Evolutionary conservation across 2,797 vertebrate species (phyloP).

Genomic region (Buphagus erythrorhynchus): DNA sequence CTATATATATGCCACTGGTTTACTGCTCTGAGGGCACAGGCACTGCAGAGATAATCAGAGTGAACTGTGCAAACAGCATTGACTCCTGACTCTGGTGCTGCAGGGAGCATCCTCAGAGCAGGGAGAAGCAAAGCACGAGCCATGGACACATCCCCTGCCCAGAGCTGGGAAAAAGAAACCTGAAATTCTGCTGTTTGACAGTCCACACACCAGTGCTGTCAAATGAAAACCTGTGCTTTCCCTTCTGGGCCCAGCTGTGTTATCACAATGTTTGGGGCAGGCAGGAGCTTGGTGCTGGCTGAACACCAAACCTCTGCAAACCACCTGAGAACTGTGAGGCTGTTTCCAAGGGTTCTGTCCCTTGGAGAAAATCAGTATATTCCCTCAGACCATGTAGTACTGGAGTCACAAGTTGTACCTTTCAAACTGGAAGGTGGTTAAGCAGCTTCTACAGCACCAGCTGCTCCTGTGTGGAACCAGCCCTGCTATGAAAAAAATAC

Average conservation of each 20-base stretch:
- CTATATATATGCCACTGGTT: slow-evolving; percentile 71
- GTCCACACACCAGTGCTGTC: fast-evolving
- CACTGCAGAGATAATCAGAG: slow-evolving; percentile 16
- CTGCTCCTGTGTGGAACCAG: not conserved
- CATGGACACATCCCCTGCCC: not conserved
- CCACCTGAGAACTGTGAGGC: not conserved
- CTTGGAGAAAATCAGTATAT: not conserved
- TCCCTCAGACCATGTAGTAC: not conserved
- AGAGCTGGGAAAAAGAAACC: not conserved
- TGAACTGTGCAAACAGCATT: slow-evolving; percentile 54
- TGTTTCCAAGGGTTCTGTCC: not conserved
- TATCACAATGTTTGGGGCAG: not conserved
- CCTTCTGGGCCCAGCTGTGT: not conserved
- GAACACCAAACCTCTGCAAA: not conserved
- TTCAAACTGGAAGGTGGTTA: not conserved
- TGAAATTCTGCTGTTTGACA: not conserved
- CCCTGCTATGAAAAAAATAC: fast-evolving
- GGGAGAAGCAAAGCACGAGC: not conserved
- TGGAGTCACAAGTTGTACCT: not conserved
- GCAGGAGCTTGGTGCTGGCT: not conserved
- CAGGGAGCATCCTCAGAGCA: not conserved
- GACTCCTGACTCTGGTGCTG: not conserved
- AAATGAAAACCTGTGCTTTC: not conserved
- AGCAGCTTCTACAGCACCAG: not conserved
- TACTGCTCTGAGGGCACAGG: slow-evolving; percentile 44